Evolutionary conservation across 2,797 vertebrate genomes (phyloP), one percentile per base, ranked within the genome.

Genomic region (Echiichthys vipera): DNA sequence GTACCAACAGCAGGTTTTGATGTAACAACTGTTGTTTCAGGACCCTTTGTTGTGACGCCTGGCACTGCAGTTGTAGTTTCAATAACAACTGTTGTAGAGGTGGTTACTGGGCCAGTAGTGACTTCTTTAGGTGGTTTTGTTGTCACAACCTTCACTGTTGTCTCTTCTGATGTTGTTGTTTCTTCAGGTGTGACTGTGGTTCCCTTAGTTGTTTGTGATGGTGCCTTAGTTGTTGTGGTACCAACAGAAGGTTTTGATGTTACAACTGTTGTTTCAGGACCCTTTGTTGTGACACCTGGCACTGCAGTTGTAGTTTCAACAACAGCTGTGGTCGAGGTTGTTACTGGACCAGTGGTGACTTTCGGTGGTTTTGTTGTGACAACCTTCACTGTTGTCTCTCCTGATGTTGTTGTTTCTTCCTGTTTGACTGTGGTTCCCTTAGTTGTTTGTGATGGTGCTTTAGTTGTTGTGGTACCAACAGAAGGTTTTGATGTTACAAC

Each of bases 61-160:
- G 30, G 8, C 30, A 32, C 30, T 9, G 8, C 2, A 9, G 30
- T 32, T 2, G 30, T 32, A 32, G 30, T 32, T 32, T 32, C 30
- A 32, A 32, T 9, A 9, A 32, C 30, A 32, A 9, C 30, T 43
- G 74, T 70, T 1, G 53, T 70, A 2, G 43, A 42, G 0, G 3
- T n/a, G 14, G 58, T 69, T 11, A 42, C 27, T 18, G 45, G 45
- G 1, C 42, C 51, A 46, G 66, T 64, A 13, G 54, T 64, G 12
- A 20, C n/a, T n/a, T n/a, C 3, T 22, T 6, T 6, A 3, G 32
- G 30, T 18, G 53, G 15, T 18, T n/a, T 13, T n/a, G 58, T 61
- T 30, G 69, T 47, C 7, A 1, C 8, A 10, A 32, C 10, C 8
- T 9, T 32, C 9, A 9, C 30, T 32, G 7, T 32, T 32, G 30